Base-by-base conservation (phyloP, 2,113 vertebrate species). In the Oreochromis aureus region DNA sequence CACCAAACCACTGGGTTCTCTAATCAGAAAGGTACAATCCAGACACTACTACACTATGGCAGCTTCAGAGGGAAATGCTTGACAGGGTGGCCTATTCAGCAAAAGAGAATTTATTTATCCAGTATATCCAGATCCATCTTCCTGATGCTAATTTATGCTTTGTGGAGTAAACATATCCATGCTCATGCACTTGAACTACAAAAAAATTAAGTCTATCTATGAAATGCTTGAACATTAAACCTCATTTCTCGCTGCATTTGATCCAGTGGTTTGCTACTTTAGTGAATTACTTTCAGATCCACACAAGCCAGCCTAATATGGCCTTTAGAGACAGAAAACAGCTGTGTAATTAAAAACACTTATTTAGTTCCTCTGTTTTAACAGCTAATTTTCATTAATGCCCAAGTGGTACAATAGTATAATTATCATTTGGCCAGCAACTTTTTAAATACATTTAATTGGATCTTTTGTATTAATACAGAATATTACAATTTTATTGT, bases 401-500 rank as follows among this genome's bases (percentile, higher is more conserved):
- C 53, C 73, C 82, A 58, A 91, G 85, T 82, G 27, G 71, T 82
- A 69, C 66, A 87, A 32, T 78, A 19, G 16, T 59, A 58, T 58
- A 48, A 85, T 91, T 81, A 89, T 81, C 53, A 9, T 80, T 63
- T 82, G 3, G 7, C 54, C 59, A 71, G 10, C 7, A 6, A 86
- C 32, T 19, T 66, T 84, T 85, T 48, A 58, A 87, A 90, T 83
- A 32, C 15, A 34, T 81, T 36, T 89, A 87, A 95, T 87, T 87
- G 82, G 69, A 88, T 90, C 7, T 89, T 92, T 93, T 87, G 48
- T 89, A 66, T 78, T 86, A 89, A 88, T 69, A 58, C 27, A 73
- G 41, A 83, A 88, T 59, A 86, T 84, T 84, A 32, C 84, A 86
- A 24, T 59, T 16, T 15, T 11, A 30, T 79, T 80, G 3, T 27